These are phyloP conservation scores for Lineus longissimus DNA, from an alignment of 1,140 invertebrate genomes.

Conservation along the genomic window DNA sequence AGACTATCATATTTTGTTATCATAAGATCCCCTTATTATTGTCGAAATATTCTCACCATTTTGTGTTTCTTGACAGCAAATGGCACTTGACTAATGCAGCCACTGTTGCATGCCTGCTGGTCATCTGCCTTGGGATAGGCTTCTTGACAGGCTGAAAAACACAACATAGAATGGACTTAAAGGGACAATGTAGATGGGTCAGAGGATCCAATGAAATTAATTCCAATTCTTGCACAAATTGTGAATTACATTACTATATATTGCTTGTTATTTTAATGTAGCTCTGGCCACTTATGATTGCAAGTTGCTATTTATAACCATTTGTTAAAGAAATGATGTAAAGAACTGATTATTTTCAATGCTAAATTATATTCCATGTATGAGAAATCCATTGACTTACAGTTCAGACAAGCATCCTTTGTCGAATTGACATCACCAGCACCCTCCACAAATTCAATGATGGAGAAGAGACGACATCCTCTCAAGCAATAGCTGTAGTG, in stretches of 20 bases:
- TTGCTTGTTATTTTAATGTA: not conserved
- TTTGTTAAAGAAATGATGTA: too few species aligned
- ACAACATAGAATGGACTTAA: not conserved
- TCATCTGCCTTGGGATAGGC: conserved; percentile 29
- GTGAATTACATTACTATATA: too few species aligned
- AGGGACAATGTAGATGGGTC: too few species aligned
- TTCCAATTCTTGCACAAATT: too few species aligned
- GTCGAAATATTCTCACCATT: not conserved
- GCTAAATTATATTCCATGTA: too few species aligned
- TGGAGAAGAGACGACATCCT: conserved; percentile 40
- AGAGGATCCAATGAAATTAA: too few species aligned
- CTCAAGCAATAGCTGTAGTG: conserved; percentile 25
- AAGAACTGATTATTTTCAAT: too few species aligned
- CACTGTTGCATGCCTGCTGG: conserved; percentile 26
- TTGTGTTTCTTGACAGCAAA: conserved; percentile 10
- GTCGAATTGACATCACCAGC: conserved; percentile 29
- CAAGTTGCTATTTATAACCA: not conserved
- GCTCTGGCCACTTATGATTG: not conserved
- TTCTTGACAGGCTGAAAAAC: conserved; percentile 27
- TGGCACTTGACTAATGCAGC: conserved; percentile 32
- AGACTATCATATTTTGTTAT: too few species aligned
- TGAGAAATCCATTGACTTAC: too few species aligned
- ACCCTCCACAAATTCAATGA: conserved; percentile 32
- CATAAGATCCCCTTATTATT: too few species aligned
- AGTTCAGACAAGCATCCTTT: conserved; percentile 27